phyloP scores from a whole-genome alignment of 2,797 vertebrate genomes.

The Selene dorsalis region DNA sequence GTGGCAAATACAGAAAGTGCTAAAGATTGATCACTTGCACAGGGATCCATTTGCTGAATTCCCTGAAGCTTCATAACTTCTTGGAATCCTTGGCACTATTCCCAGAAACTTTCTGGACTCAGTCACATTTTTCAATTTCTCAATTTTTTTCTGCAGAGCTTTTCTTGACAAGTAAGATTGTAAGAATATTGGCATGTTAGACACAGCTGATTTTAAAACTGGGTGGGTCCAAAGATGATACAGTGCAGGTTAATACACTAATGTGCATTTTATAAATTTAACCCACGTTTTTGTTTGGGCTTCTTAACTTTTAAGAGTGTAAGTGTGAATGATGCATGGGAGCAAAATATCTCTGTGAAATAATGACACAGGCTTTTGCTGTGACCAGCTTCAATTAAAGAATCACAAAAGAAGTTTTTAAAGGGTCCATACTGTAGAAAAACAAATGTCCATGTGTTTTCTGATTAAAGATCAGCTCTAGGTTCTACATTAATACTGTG shows the following conservation, averaged over 20 bases:
- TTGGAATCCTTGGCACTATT: constrained; percentile 6
- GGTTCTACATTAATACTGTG: too few relatives aligned
- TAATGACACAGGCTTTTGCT: too few relatives aligned
- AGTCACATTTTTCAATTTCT: neutral
- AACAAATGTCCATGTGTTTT: too few relatives aligned
- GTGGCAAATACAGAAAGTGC: neutral
- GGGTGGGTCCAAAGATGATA: neutral
- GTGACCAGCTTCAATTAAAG: too few relatives aligned
- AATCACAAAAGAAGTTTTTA: too few relatives aligned
- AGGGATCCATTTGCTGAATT: constrained; percentile 14
- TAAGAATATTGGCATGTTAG: neutral
- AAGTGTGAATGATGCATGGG: neutral
- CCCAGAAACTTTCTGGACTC: constrained; percentile 15
- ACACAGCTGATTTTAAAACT: neutral
- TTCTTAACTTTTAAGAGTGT: neutral
- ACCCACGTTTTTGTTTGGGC: neutral
- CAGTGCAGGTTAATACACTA: neutral
- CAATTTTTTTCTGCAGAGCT: neutral
- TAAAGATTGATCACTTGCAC: constrained; percentile 19
- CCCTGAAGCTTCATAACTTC: constrained; percentile 7
- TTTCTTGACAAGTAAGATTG: neutral
- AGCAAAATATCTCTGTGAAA: neutral
- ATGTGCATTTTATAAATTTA: neutral
- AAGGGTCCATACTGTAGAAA: too few relatives aligned
- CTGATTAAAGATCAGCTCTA: too few relatives aligned